Evolutionary conservation across 1,140 invertebrate species (phyloP), one percentile per base, ranked within the genome.

Genomic region (Geopemphigus sp.): DNA sequence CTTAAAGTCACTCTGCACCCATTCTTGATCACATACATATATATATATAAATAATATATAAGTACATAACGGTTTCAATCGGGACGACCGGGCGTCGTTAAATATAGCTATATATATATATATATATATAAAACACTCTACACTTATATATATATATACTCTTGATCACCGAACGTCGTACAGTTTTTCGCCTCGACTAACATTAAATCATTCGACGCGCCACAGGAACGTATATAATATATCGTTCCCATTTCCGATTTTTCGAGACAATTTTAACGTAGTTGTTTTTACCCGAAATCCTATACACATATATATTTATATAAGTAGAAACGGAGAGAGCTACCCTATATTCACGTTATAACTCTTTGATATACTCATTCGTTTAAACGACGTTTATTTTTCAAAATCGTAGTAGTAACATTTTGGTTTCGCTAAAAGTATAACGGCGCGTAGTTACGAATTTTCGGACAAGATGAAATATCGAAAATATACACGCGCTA

Each of bases 181-280:
- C 8, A 39, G 32, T 39, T 39, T 39, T 39, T 68, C 45, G 22
- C 47, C 6, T 68, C 22, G 14, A 68, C 4, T 4, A 15, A 68
- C 32, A 39, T 39, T 39, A 39, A 12, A 19, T 17, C 12, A 68
- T 68, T 50, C 47, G 22, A 11, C 39, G 15, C 45, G 4, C 39
- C 17, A 12, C 22, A 26, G 66, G 22, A 68, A 26, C 24, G 32
- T 54, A 22, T 14, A 66, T 66, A 22, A 39, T 64, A 68, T 68
- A 68, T 50, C 22, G 50, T 50, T 50, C 6, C 6, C 64, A 68
- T 68, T 68, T 68, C 66, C 66, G 66, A 68, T 68, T 68, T 68
- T 68, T 68, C 22, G 66, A n/a, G 5, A 50, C 64, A 68, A 68
- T 68, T 26, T 50, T 45, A 50, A 5, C 12, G 32, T 66, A 66